Evolutionary conservation across 2,113 vertebrate species (phyloP).

Genomic region (Ameiurus melas): DNA sequence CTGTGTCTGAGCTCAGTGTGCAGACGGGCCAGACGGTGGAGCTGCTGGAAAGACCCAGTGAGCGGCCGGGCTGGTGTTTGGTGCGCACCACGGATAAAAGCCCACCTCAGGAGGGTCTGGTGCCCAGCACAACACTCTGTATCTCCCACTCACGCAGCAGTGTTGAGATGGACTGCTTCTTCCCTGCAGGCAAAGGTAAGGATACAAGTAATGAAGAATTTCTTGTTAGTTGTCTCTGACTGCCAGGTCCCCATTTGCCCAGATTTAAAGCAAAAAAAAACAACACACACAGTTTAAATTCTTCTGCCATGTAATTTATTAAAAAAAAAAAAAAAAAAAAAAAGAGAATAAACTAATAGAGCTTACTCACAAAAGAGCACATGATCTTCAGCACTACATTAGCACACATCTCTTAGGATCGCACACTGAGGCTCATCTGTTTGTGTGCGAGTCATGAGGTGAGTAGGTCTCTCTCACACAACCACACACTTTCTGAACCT

Average conservation of each 20-base stretch:
- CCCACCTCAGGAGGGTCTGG: constrained; percentile 90
- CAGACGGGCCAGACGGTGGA: constrained; percentile 94
- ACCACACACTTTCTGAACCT: background rate
- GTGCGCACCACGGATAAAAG: constrained; percentile 89
- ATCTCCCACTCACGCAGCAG: constrained; percentile 95
- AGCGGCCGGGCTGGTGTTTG: constrained; percentile 92
- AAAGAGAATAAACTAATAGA: no score
- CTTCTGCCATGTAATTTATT: background rate
- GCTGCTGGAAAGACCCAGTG: constrained; percentile 88
- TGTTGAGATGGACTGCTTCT: constrained; percentile 98
- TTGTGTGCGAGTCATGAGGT: background rate
- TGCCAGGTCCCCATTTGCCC: background rate
- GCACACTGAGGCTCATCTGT: background rate
- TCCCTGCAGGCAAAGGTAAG: constrained; percentile 93
- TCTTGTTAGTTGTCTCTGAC: background rate
- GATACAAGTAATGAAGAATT: background rate
- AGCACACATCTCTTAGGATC: background rate
- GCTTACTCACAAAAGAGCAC: background rate
- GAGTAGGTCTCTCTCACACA: background rate
- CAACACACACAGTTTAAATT: no score
- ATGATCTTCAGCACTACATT: background rate
- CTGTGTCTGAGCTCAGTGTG: constrained; percentile 82
- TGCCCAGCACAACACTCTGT: constrained; percentile 89
- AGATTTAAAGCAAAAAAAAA: background rate
- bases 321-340: no score